phyloP scores from a whole-genome alignment of 2,888 invertebrate species.

The Anoplius nigerrimus region DNA sequence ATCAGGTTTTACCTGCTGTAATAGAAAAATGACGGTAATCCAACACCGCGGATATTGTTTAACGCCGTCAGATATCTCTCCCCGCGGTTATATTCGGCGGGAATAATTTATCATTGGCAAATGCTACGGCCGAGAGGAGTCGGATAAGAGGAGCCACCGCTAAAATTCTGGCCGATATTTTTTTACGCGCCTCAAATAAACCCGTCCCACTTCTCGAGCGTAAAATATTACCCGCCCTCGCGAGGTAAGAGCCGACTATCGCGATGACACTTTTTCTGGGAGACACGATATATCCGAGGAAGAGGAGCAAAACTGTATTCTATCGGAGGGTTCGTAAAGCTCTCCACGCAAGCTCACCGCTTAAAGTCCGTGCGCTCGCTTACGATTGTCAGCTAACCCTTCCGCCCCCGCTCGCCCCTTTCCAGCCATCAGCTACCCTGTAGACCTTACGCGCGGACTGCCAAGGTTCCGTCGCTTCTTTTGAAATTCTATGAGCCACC shows the following conservation, averaged over 20 bases:
- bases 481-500: constrained; percentile 1
- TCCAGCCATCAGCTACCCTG: too few relatives aligned
- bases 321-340: constrained; percentile 1
- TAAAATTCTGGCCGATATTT: constrained; percentile 1
- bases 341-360: background rate
- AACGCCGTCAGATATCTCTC: too few relatives aligned
- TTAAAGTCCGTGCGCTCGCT: background rate
- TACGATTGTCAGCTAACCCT: background rate
- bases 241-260: background rate
- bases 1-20: background rate
- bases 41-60: background rate
- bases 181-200: background rate
- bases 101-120: background rate
- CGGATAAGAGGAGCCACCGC: constrained; percentile 1
- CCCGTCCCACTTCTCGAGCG: background rate
- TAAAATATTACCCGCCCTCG: background rate
- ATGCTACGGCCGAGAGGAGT: background rate
- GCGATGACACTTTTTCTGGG: constrained; percentile 8
- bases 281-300: background rate
- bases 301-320: constrained; percentile 2
- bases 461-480: constrained; percentile 3
- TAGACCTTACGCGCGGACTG: too few relatives aligned
- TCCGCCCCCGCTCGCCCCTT: too few relatives aligned
- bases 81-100: background rate
- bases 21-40: constrained; percentile 10